These are phyloP conservation scores for Eupithecia tripunctaria DNA, from an alignment of 2,888 invertebrate species.

Conservation along the genomic window DNA sequence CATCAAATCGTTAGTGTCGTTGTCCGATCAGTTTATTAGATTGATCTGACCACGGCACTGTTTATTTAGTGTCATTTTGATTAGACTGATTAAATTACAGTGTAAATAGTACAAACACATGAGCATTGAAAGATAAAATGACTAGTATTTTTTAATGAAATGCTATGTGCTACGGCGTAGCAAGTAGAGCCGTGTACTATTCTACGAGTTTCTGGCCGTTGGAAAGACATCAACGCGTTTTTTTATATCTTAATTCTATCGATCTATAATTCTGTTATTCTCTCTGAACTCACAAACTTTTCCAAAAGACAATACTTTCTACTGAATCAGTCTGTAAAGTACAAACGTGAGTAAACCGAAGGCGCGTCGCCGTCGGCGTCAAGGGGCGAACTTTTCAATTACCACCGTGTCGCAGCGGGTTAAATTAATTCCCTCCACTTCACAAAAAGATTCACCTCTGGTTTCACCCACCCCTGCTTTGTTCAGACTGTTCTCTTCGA, in stretches of 20 bases:
- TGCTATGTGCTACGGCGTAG: no score
- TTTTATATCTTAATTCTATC: not conserved
- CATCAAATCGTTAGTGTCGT: not conserved
- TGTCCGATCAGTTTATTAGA: no score
- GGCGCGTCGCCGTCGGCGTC: conserved; percentile 51
- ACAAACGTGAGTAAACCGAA: conserved; percentile 54
- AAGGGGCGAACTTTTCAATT: conserved; percentile 50
- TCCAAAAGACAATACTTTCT: not conserved
- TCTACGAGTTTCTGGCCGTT: conserved; percentile 11
- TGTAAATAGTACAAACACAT: no score
- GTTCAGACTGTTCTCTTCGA: conserved; percentile 70
- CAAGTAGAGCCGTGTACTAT: no score
- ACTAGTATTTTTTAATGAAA: no score
- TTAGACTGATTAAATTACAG: no score
- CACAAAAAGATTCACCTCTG: conserved; percentile 83
- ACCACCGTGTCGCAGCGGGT: conserved; percentile 80
- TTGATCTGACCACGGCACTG: no score
- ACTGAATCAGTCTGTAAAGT: conserved; percentile 3
- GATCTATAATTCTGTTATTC: not conserved
- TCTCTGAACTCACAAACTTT: not conserved
- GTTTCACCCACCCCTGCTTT: conserved; percentile 62
- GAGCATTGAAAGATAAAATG: no score
- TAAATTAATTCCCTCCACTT: conserved; percentile 85
- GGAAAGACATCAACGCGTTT: conserved; percentile 15
- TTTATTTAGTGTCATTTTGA: no score